Evolutionary conservation across 2,888 invertebrate genomes (phyloP).

Genomic region (Coenonympha arcania): DNA sequence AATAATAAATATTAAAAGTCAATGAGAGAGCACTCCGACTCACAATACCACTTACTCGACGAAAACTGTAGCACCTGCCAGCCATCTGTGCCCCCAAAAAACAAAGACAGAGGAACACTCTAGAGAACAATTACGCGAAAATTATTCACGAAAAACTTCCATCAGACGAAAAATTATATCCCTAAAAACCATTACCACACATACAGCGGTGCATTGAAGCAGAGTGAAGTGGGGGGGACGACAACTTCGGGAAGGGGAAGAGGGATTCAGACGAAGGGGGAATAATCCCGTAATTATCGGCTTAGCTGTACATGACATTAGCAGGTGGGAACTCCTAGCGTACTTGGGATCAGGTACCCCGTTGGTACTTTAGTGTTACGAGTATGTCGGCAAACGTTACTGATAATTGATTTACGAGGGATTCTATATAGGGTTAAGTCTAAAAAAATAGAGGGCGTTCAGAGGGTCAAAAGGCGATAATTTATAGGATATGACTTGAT

Average conservation of each 20-base stretch:
- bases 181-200: constrained; percentile 67
- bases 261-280: constrained; percentile 39
- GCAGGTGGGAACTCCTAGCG: constrained; percentile 57
- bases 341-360: constrained; percentile 33
- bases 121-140: constrained; percentile 42
- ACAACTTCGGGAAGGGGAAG: constrained; percentile 40
- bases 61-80: constrained; percentile 26
- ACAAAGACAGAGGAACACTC: constrained; percentile 33
- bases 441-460: constrained; percentile 30
- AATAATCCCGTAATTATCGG: constrained; percentile 72
- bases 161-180: constrained; percentile 65
- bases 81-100: constrained; percentile 28
- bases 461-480: constrained; percentile 25
- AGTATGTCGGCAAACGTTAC: constrained; percentile 45
- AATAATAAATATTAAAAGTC: constrained; percentile 14
- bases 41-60: constrained; percentile 23
- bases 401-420: constrained; percentile 57
- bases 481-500: constrained; percentile 11
- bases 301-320: constrained; percentile 70
- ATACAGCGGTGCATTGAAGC: constrained; percentile 63
- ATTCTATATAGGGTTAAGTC: constrained; percentile 36
- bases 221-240: constrained; percentile 50
- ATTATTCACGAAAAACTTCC: constrained; percentile 53
- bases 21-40: constrained; percentile 22
- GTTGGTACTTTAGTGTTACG: constrained; percentile 43